phyloP scores from a whole-genome alignment of 2,888 invertebrate genomes.

The Coronaproctus castanopsis region DNA sequence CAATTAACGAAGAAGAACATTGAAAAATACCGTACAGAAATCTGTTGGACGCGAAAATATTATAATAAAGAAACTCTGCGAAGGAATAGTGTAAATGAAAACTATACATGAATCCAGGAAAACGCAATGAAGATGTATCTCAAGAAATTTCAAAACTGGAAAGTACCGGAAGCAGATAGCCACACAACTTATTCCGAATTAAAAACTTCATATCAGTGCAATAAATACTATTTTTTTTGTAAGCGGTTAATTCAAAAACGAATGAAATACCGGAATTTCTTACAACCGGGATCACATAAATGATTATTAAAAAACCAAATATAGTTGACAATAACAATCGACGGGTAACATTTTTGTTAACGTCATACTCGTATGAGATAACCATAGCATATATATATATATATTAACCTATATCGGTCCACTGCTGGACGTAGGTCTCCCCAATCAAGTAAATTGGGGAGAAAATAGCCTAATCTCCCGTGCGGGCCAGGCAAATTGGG shows the following conservation, averaged over 20 bases:
- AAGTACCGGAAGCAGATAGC: background rate
- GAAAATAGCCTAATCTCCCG: too few relatives aligned
- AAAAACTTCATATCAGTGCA: background rate
- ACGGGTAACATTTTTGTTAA: background rate
- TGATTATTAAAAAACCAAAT: background rate
- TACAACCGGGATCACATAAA: background rate
- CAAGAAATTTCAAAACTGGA: background rate
- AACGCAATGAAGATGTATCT: background rate
- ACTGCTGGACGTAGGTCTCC: too few relatives aligned
- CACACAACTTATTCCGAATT: too few relatives aligned
- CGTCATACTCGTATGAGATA: too few relatives aligned
- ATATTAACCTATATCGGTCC: too few relatives aligned
- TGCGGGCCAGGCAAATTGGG: too few relatives aligned
- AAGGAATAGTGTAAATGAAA: background rate
- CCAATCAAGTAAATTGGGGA: too few relatives aligned
- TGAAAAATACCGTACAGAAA: background rate
- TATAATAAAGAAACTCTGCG: background rate
- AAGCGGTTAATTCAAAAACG: background rate
- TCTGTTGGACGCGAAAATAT: background rate
- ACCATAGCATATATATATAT: too few relatives aligned
- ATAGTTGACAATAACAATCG: background rate
- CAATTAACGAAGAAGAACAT: background rate
- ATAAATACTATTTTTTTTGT: too few relatives aligned
- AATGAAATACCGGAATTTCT: background rate
- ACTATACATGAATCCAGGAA: background rate